Evolutionary conservation across 2,888 invertebrate genomes (phyloP).

Genomic region (Pheosia gnoma): DNA sequence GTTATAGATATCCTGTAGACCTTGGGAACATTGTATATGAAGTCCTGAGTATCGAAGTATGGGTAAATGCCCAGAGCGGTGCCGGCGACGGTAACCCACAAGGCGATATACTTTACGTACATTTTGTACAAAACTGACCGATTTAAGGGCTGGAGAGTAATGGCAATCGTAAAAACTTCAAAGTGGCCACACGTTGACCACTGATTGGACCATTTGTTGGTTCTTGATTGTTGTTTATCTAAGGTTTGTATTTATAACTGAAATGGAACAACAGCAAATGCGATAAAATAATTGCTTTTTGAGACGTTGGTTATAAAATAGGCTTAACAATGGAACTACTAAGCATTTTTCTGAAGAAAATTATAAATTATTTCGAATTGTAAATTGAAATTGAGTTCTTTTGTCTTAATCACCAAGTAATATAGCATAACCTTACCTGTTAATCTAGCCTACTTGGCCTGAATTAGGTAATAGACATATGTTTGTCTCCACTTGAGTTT

Average conservation of each 20-base stretch:
- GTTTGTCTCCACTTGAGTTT: neutral
- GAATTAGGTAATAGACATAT: neutral
- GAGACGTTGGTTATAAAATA: too few relatives aligned
- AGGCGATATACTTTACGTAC: constrained; percentile 58
- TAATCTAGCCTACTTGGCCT: neutral
- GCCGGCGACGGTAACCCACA: constrained; percentile 45
- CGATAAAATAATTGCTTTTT: neutral
- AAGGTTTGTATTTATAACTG: constrained; percentile 14
- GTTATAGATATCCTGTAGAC: constrained; percentile 75
- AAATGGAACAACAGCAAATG: constrained; percentile 3
- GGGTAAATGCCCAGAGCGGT: constrained; percentile 65
- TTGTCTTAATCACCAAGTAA: neutral
- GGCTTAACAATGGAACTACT: too few relatives aligned
- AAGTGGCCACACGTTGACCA: constrained; percentile 52
- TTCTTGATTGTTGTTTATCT: constrained; percentile 32
- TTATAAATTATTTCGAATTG: too few relatives aligned
- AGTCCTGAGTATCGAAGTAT: constrained; percentile 79
- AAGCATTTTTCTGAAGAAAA: too few relatives aligned
- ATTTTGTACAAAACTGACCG: constrained; percentile 62
- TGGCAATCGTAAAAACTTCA: constrained; percentile 46
- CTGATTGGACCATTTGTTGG: constrained; percentile 63
- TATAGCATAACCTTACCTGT: neutral
- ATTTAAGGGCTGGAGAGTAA: constrained; percentile 44
- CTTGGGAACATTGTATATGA: constrained; percentile 79
- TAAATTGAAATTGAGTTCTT: too few relatives aligned